Base-by-base conservation (phyloP, 2,888 invertebrate species). In the Anticlea derivata region DNA sequence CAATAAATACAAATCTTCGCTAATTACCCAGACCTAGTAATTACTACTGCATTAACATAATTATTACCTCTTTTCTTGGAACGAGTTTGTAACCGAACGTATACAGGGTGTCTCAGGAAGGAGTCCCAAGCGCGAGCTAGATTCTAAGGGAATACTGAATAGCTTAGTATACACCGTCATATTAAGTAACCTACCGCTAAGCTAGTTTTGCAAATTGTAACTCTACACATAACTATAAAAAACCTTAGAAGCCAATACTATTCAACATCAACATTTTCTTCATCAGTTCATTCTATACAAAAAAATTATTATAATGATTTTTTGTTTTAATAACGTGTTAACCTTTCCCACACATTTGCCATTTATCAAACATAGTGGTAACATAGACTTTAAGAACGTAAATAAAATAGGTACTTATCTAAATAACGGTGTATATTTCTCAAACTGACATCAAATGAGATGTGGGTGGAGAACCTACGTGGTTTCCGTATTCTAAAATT, bases 401-500 rank as follows among this genome's bases (percentile, higher is more conserved):
- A 51, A 52, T 50, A 50, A 51, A 50, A 49, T 55, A 24, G 23
- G 7, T 23, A 31, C 20, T 10, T 10, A 31, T 17, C 44, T 50
- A n/a, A n/a, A n/a, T n/a, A 62, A 58, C 57, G 52, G 53, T 40
- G 26, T 10, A 35, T 40, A 53, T 71, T 63, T 58, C 64, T 61
- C 62, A 65, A 62, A 41, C 31, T 41, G 41, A 49, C 49, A 61
- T 41, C 48, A 58, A 58, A 60, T 60, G 44, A 41, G 26, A 33
- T 54, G 74, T 75, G 69, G 73, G 73, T 62, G 76, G 68, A 64
- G 66, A 71, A 71, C 72, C 70, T 61, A 66, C 56, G 49, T 73
- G 62, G 70, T 77, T 78, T 75, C 72, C 75, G 74, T 76, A 76
- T 77, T 71, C 45, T 58, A 60, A 66, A 62, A 78, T 76, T 71